Conservation (phyloP, 1,140 invertebrate species). For the Trachymyrmex cornetzi region DNA sequence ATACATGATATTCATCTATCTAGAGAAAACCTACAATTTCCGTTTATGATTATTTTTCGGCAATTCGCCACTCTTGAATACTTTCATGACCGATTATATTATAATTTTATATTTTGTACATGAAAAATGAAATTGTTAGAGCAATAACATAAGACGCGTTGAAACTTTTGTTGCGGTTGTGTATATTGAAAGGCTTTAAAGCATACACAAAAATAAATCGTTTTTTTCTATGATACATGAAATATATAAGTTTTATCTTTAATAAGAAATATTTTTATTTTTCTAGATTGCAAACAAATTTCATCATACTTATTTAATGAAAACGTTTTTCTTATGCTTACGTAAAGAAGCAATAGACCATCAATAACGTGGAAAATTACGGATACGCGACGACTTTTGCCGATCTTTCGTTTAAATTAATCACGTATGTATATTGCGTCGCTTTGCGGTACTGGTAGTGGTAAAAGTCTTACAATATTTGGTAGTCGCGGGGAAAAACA, state of each 20-base stretch:
- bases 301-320: background rate
- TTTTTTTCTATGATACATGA: no score
- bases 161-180: no score
- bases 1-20: no score
- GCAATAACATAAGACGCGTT: no score
- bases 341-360: background rate
- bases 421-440: background rate
- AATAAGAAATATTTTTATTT: background rate
- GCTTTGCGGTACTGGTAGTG: background rate
- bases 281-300: background rate
- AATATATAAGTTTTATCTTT: background rate
- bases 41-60: no score
- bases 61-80: no score
- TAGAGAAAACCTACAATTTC: no score
- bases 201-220: no score
- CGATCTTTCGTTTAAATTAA: slow-evolving; percentile 17
- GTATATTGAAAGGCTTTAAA: no score
- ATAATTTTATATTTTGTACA: no score
- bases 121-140: no score
- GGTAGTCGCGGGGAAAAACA: background rate
- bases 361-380: slow-evolving; percentile 31
- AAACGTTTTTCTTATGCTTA: background rate
- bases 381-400: background rate
- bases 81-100: no score
- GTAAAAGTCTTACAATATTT: background rate